phyloP scores from a whole-genome alignment of 2,888 invertebrate species.

The Isotomurus palustris region DNA sequence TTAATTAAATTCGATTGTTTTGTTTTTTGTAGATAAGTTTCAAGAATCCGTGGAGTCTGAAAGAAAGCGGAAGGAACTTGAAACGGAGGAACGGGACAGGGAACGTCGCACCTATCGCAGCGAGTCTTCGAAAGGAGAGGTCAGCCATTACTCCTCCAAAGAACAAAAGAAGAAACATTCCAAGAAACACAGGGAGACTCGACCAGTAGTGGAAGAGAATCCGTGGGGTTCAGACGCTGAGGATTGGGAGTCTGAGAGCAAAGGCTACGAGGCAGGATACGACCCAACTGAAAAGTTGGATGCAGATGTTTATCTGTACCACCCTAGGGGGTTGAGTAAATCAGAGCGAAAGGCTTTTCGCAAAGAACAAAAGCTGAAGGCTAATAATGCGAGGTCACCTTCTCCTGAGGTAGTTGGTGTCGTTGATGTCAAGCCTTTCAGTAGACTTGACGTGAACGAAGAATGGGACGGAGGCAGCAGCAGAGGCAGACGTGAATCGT shows the following conservation, averaged over 20 bases:
- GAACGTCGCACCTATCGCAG: neutral
- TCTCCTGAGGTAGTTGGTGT: neutral
- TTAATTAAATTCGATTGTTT: neutral
- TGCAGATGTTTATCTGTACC: conserved; percentile 22
- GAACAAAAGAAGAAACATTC: neutral
- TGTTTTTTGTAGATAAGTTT: neutral
- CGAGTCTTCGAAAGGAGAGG: neutral
- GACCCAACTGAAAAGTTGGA: conserved; percentile 31
- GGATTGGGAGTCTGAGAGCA: conserved; percentile 37
- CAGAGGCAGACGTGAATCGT: too few relatives aligned
- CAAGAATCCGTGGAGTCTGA: neutral
- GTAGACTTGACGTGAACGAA: neutral
- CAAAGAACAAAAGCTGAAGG: conserved; percentile 5
- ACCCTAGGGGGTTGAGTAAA: conserved; percentile 33
- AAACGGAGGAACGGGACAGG: neutral
- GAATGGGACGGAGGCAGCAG: neutral
- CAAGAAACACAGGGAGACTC: conserved; percentile 2
- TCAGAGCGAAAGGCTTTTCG: conserved; percentile 32
- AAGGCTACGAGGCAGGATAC: conserved; percentile 29
- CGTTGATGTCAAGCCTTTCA: conserved; percentile 3
- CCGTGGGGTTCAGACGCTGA: conserved; percentile 27
- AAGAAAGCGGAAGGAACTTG: neutral
- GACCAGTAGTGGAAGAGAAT: conserved; percentile 5
- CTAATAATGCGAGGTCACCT: neutral
- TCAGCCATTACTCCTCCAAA: neutral